Evolutionary conservation across 2,888 invertebrate genomes (phyloP), one percentile per base, ranked within the genome.

Genomic region (Aleiodes testaceus): DNA sequence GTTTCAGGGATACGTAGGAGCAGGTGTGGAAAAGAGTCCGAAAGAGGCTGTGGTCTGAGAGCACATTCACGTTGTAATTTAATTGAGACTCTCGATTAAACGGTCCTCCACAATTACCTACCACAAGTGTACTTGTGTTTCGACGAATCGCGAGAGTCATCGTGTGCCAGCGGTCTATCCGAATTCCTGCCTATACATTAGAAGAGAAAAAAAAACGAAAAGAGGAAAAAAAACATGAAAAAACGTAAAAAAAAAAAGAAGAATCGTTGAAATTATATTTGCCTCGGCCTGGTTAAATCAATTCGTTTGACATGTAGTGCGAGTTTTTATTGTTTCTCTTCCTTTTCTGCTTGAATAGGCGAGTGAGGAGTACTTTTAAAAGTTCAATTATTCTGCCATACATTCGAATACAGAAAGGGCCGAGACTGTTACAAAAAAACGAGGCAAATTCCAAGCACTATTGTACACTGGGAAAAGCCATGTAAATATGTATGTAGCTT

Each of bases 401-500:
- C 63, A 44, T 47, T 63, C 20, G 18, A 45, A 22, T 45, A n/a
- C n/a, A 63, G 45, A 7, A n/a, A 45, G 22, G 14, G 22, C 45
- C n/a, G 45, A 45, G 44, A 45, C 45, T 63, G 74, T 66, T 72
- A 76, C 74, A 76, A 72, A 74, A 72, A 72, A 73, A 74, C 65
- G 71, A 75, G 65, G 74, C 74, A 74, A 75, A 74, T 72, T 79
- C 75, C 79, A 70, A 64, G 70, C 64, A 67, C 73, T 64, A 68
- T 72, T 70, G 70, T 72, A 74, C 78, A 77, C 78, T 52, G 73
- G 82, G 80, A 81, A 63, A 63, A 14, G 80, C 73, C 76, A 77
- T 87, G 87, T 87, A 87, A 83, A 87, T 87, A 87, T 87, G 87
- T 87, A 87, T 85, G 86, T 87, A 87, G 86, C 80, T 80, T 81